phyloP scores from a whole-genome alignment of 2,113 vertebrate genomes.

The Nyctibius bracteatus region DNA sequence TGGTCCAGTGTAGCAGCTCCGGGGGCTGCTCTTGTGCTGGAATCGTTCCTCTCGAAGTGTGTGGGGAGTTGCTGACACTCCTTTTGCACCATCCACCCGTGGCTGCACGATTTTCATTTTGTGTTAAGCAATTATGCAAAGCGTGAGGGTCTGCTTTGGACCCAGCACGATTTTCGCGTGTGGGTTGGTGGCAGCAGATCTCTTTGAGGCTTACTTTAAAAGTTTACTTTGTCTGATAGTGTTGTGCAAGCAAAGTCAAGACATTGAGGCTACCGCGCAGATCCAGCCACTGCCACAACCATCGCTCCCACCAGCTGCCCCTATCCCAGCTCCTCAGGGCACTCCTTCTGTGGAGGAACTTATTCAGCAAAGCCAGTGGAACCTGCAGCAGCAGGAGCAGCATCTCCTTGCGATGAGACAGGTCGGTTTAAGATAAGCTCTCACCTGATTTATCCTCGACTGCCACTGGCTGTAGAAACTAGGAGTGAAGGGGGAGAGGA shows the following conservation, averaged over 20 bases:
- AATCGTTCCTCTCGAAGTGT: rapidly evolving
- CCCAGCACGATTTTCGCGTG: rapidly evolving
- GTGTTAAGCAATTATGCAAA: rapidly evolving
- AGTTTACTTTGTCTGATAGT: conserved; percentile 66
- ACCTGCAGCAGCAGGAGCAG: conserved; percentile 97
- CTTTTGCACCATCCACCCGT: not conserved
- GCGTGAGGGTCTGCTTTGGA: rapidly evolving
- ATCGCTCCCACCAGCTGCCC: conserved; percentile 66
- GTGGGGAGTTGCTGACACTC: rapidly evolving
- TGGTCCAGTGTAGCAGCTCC: not conserved
- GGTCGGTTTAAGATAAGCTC: conserved; percentile 58
- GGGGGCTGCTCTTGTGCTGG: not conserved
- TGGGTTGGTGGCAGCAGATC: not conserved
- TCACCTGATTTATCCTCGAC: rapidly evolving
- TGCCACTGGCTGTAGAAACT: too few relatives aligned
- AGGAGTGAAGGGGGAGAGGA: not conserved
- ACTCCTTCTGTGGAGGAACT: conserved; percentile 85
- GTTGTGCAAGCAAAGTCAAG: conserved; percentile 88
- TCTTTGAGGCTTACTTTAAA: not conserved
- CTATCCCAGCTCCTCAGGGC: conserved; percentile 71
- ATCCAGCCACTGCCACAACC: conserved; percentile 74
- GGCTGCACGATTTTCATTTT: rapidly evolving
- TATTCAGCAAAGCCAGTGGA: conserved; percentile 97
- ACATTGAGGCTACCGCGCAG: conserved; percentile 65
- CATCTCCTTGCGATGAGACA: conserved; percentile 92